Evolutionary conservation across 2,888 invertebrate genomes (phyloP).

Genomic region (Megaustenia siamemsis): DNA sequence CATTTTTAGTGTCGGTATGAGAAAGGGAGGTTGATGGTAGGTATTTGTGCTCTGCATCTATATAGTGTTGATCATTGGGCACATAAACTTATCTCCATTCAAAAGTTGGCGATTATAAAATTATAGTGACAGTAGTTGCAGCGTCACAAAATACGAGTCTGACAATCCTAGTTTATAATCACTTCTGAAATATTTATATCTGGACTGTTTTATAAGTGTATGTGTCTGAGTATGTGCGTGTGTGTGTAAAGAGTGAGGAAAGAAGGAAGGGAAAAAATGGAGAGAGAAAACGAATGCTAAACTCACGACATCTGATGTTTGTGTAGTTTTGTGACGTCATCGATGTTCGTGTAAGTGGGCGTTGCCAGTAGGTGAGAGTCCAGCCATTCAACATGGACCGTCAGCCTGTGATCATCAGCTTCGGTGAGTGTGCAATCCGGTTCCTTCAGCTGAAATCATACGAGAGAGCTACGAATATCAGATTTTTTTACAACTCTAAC

Average conservation of each 20-base stretch:
- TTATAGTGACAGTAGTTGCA: too few relatives aligned
- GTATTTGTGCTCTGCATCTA: too few relatives aligned
- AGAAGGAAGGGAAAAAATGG: not conserved
- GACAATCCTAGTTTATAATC: too few relatives aligned
- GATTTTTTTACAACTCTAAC: too few relatives aligned
- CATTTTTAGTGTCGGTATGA: too few relatives aligned
- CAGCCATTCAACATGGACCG: conserved; percentile 90
- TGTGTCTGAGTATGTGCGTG: not conserved
- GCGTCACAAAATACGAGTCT: too few relatives aligned
- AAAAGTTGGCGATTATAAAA: too few relatives aligned
- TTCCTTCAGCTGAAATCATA: conserved; percentile 81
- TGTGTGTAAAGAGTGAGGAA: not conserved
- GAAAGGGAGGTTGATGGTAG: too few relatives aligned
- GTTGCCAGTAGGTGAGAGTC: conserved; percentile 90
- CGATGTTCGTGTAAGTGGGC: conserved; percentile 90
- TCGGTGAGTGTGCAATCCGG: conserved; percentile 86
- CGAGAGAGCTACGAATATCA: not conserved
- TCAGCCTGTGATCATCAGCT: conserved; percentile 85
- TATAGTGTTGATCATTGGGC: too few relatives aligned
- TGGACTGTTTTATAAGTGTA: too few relatives aligned
- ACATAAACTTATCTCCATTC: too few relatives aligned
- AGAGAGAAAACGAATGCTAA: not conserved
- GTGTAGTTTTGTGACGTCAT: conserved; percentile 89
- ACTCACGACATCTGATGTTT: conserved; percentile 90
- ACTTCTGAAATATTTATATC: too few relatives aligned